phyloP scores from a whole-genome alignment of 2,797 vertebrate species.

The Hypotaenidia philippensis region DNA sequence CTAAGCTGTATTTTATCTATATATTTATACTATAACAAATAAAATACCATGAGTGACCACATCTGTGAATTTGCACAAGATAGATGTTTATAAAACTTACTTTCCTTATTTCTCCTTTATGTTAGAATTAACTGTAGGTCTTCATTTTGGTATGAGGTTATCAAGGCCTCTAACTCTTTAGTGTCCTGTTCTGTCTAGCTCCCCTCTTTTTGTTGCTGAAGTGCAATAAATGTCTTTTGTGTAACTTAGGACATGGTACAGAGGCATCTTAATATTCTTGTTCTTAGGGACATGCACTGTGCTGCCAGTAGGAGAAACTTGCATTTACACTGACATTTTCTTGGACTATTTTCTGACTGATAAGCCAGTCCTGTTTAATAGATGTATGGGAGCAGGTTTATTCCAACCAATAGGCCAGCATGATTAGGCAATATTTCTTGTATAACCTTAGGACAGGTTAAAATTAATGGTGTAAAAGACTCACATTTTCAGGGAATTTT shows the following conservation, averaged over 20 bases:
- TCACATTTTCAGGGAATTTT: neutral
- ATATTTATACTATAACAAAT: neutral
- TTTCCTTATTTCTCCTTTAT: neutral
- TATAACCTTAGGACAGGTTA: neutral
- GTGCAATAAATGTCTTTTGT: neutral
- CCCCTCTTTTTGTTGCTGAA: neutral
- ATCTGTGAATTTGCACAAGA: neutral
- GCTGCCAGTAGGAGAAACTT: neutral
- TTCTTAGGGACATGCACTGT: neutral
- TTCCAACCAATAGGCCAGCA: neutral
- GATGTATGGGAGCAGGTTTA: neutral
- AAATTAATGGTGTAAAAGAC: neutral
- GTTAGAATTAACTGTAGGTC: neutral
- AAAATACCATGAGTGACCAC: neutral
- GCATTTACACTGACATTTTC: neutral
- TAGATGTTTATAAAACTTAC: neutral
- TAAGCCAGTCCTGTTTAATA: neutral
- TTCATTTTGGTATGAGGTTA: neutral
- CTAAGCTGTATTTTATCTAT: neutral
- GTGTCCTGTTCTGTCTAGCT: neutral
- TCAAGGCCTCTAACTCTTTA: neutral
- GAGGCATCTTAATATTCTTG: accelerated
- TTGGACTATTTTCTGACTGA: neutral
- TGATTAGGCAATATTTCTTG: neutral
- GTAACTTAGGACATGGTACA: neutral